A percentile compares a stretch with the other conserved stretches of the same genome.
phyloP scores from a whole-genome alignment of 2,888 invertebrate genomes.

The Xestobium rufovillosum region DNA sequence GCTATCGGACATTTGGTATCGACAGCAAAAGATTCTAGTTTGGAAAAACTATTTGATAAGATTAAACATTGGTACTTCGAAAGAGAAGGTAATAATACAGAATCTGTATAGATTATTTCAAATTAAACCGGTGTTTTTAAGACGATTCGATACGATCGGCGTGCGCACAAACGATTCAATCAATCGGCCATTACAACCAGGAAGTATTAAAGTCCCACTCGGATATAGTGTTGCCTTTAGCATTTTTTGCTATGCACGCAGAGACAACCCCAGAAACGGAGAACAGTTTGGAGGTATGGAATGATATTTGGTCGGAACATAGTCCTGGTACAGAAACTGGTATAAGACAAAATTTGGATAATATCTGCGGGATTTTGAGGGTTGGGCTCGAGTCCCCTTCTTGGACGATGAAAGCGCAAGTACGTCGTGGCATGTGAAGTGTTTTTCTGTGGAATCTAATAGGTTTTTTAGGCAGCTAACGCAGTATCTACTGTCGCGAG shows the following conservation, averaged over 20 bases:
- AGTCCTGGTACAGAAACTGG: slow-evolving; percentile 83
- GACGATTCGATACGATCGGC: slow-evolving; percentile 70
- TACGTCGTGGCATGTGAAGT: slow-evolving; percentile 28
- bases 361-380: slow-evolving; percentile 64
- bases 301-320: slow-evolving; percentile 83
- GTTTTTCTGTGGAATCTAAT: background rate
- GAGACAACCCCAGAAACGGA: slow-evolving; percentile 60
- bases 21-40: slow-evolving; percentile 67
- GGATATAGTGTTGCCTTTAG: slow-evolving; percentile 66
- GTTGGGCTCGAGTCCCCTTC: slow-evolving; percentile 71
- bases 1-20: slow-evolving; percentile 80
- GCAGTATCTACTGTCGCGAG: slow-evolving; percentile 73
- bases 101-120: slow-evolving; percentile 5
- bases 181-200: slow-evolving; percentile 74
- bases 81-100: slow-evolving; percentile 48
- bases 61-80: slow-evolving; percentile 60
- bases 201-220: slow-evolving; percentile 75
- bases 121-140: too few relatives aligned
- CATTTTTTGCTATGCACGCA: slow-evolving; percentile 87
- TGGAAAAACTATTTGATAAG: slow-evolving; percentile 57
- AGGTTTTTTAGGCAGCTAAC: slow-evolving; percentile 58
- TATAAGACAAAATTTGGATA: slow-evolving; percentile 65
- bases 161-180: slow-evolving; percentile 67
- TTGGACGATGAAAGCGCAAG: slow-evolving; percentile 82
- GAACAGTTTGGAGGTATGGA: slow-evolving; percentile 67